Conservation (phyloP, 2,888 invertebrate species). For the Psylliodes chrysocephalus region DNA sequence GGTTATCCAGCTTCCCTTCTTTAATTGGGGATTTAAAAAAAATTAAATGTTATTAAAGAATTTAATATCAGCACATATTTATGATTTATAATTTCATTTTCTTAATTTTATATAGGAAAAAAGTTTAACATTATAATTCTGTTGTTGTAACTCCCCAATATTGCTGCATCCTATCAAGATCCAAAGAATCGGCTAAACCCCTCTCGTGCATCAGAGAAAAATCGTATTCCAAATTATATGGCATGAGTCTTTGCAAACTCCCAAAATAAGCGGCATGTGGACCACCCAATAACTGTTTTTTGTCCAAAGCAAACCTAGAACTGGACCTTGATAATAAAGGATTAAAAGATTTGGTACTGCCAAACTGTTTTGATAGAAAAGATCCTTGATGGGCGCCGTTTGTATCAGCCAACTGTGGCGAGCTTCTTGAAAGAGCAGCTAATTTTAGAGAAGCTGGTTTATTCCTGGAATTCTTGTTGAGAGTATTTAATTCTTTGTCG, state of each 20-base stretch:
- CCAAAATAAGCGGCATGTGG: conserved; percentile 90
- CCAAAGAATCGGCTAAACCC: conserved; percentile 78
- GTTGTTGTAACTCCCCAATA: conserved; percentile 93
- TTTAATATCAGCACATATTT: too few relatives aligned
- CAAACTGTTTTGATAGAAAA: conserved; percentile 79
- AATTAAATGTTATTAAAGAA: too few relatives aligned
- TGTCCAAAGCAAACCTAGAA: conserved; percentile 70
- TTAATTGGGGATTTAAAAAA: too few relatives aligned
- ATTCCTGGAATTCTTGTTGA: conserved; percentile 72
- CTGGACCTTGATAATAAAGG: conserved; percentile 70
- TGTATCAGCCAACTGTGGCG: conserved; percentile 71
- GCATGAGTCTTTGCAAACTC: conserved; percentile 84
- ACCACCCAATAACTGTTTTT: conserved; percentile 74
- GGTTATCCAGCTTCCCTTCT: too few relatives aligned
- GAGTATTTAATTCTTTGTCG: conserved; percentile 83
- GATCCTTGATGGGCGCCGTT: conserved; percentile 61
- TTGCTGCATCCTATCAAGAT: conserved; percentile 87
- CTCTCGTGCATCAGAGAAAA: conserved; percentile 86
- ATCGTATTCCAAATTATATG: conserved; percentile 85
- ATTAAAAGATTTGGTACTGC: conserved; percentile 83
- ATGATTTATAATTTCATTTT: too few relatives aligned
- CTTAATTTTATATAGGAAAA: too few relatives aligned
- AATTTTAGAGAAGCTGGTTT: conserved; percentile 68
- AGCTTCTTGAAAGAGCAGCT: conserved; percentile 73
- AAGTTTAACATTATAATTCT: too few relatives aligned